Base-by-base conservation (phyloP, 1,140 invertebrate species). In the Helicoverpa armigera region DNA sequence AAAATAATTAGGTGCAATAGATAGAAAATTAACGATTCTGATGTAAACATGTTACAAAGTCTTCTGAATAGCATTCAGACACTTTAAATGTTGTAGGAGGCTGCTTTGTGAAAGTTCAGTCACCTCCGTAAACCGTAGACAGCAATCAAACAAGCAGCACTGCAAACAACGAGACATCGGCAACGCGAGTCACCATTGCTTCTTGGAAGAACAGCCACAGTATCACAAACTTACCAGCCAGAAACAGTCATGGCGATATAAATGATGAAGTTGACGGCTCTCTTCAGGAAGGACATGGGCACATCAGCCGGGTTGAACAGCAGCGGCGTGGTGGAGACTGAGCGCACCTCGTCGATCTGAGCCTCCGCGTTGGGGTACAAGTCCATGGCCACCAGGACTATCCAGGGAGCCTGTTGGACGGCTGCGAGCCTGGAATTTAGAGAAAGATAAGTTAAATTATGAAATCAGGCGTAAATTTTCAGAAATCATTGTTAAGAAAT, bases 321-420 rank as follows among this genome's bases (percentile, higher is more conserved):
- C 13, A 82, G 67, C 0, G 91, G 90, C 0, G 88, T 56, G 3
- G 85, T 85, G 0, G 87, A 43, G 0, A 90, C 54, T 3, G 87
- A 86, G 2, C 86, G 80, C 0, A 89, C 88, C 13, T 85, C 84
- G 60, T 91, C 90, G 10, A 93, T 70, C 14, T 89, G 69, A 5
- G 70, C 48, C 78, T 93, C 91, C 10, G 89, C 11, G 31, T 84
- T 56, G 0, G 86, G 79, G 35, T 88, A 85, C 54, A 89, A 65
- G 10, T 83, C 53, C 0, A 85, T 73, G 2, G 86, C 83, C n/a
- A 77, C 84, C 0, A 92, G 69, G 2, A 91, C 16, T 1, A 93
- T 89, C 91, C 91, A 93, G 0, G 91, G 91, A 0, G 73, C 87
- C 75, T 88, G 81, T 67, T 86, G 88, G 2, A 91, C 79, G 4